Evolutionary conservation across 35 echinoderm and acorn worm genomes (phyloP).

Genomic region (Lytechinus variegatus): DNA sequence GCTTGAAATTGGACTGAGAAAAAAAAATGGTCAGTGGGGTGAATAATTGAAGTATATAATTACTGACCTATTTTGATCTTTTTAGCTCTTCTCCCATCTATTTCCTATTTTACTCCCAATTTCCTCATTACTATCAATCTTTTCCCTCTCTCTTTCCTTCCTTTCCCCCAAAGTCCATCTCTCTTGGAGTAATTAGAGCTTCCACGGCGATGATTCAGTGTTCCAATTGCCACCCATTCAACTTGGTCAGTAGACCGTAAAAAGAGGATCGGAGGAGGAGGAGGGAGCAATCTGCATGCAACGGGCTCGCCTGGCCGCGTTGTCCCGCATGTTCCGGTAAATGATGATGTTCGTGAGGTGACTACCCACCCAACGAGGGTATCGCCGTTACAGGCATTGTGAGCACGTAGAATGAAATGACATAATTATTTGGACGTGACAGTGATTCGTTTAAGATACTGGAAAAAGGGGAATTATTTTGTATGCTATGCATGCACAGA

Average conservation of each 20-base stretch:
- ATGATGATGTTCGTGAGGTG: conserved; percentile 32
- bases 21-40: background rate
- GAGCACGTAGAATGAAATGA: conserved; percentile 35
- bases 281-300: background rate
- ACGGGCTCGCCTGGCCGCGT: background rate
- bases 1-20: background rate
- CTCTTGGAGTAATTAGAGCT: background rate
- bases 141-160: background rate
- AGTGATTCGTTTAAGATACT: background rate
- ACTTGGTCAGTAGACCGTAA: conserved; percentile 8
- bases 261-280: conserved; percentile 36
- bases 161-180: background rate
- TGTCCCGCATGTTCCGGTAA: conserved; percentile 27
- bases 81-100: conserved; percentile 3
- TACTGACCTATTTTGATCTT: background rate
- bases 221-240: conserved; percentile 32
- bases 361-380: conserved; percentile 12
- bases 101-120: conserved; percentile 32
- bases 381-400: background rate
- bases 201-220: conserved; percentile 32
- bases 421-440: conserved; percentile 30
- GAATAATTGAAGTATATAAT: conserved; percentile 6
- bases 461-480: background rate
- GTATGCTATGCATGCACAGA: background rate
- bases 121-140: conserved; percentile 8